phyloP scores from a whole-genome alignment of 2,888 invertebrate genomes.

The Temnothorax rugatulus region DNA sequence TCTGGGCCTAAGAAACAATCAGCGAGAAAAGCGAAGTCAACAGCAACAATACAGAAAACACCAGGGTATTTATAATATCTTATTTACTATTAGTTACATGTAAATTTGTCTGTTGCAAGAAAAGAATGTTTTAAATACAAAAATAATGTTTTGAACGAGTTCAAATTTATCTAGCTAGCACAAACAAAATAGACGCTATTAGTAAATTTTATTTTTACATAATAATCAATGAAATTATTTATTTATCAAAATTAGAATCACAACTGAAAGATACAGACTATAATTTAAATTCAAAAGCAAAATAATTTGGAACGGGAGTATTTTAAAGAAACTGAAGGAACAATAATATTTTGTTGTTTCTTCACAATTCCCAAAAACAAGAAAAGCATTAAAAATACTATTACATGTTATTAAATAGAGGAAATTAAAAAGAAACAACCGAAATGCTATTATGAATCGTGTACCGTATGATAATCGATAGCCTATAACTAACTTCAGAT shows the following conservation, averaged over 20 bases:
- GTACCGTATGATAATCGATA: slow-evolving; percentile 1
- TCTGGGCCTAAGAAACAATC: slow-evolving; percentile 90
- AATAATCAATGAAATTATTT: not conserved
- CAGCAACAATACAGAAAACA: slow-evolving; percentile 81
- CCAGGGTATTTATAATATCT: slow-evolving; percentile 73
- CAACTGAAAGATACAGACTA: not conserved
- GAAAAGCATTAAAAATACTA: not conserved
- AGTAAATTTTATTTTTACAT: not conserved
- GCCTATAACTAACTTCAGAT: slow-evolving; percentile 36
- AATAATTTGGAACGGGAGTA: not conserved
- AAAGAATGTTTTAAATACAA: not conserved
- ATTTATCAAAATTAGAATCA: slow-evolving; percentile 10
- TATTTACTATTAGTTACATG: not conserved
- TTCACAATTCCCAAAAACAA: not conserved
- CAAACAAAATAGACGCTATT: not conserved
- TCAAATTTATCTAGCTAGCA: not conserved
- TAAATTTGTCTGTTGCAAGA: not conserved
- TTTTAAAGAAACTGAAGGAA: not conserved
- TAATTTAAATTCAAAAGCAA: not conserved
- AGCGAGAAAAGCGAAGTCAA: slow-evolving; percentile 82
- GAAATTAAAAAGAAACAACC: slow-evolving; percentile 4
- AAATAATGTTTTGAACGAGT: not conserved
- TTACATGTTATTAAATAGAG: not conserved
- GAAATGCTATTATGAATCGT: not conserved
- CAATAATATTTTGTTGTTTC: not conserved